These are phyloP conservation scores for Bubo blakistoni DNA, from an alignment of 2,113 vertebrate species.

Conservation along the genomic window DNA sequence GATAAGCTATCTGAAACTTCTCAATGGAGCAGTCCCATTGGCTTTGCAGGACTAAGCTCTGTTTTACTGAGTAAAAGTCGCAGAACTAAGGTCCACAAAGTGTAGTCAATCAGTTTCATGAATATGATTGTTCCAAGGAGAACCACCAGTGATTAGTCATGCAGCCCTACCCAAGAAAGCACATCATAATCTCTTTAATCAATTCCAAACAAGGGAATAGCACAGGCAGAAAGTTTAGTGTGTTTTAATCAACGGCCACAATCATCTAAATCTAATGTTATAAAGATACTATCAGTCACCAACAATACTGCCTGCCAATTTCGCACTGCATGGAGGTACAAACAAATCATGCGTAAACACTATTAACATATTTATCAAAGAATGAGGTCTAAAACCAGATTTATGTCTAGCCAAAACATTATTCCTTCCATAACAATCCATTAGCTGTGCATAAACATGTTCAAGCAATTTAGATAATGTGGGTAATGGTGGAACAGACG, in stretches of 20 bases:
- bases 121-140: neutral
- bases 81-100: neutral
- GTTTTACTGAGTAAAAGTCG: neutral
- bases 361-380: constrained; percentile 40
- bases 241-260: neutral
- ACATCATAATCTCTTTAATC: neutral
- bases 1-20: neutral
- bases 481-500: neutral
- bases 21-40: neutral
- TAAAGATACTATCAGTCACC: neutral
- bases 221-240: neutral
- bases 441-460: constrained; percentile 65
- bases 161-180: neutral
- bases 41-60: neutral
- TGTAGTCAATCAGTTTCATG: neutral
- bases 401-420: constrained; percentile 45
- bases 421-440: constrained; percentile 54
- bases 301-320: neutral
- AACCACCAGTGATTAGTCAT: neutral
- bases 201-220: neutral
- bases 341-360: constrained; percentile 32
- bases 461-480: constrained; percentile 63
- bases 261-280: neutral
- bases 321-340: neutral
- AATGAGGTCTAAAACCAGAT: constrained; percentile 26